These are phyloP conservation scores for Pseudomyrmex dendroicus DNA, from an alignment of 1,140 invertebrate species.

Conservation along the genomic window DNA sequence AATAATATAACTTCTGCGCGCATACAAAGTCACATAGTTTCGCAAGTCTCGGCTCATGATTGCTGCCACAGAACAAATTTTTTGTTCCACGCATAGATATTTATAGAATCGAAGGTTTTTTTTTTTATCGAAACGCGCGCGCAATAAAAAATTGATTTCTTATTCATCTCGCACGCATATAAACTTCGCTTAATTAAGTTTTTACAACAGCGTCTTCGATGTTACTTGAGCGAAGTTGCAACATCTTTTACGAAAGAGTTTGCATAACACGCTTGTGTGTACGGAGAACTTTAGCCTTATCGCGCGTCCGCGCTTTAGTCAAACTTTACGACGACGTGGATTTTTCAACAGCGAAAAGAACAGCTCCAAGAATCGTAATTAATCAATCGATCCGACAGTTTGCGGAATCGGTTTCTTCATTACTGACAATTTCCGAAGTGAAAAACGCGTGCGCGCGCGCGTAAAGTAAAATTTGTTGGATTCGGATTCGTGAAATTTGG, in stretches of 20 bases:
- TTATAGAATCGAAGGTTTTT: slow-evolving; percentile 7
- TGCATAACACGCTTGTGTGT: not conserved
- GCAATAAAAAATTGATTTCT: not conserved
- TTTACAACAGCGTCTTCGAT: not conserved
- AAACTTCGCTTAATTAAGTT: slow-evolving; percentile 15
- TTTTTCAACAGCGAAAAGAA: not conserved
- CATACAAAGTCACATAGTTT: not conserved
- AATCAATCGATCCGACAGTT: not conserved
- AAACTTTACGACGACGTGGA: not conserved
- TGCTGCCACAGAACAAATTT: no score
- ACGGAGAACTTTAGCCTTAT: not conserved
- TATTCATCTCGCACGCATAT: not conserved
- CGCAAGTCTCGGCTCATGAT: not conserved
- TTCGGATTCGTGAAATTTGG: slow-evolving; percentile 19
- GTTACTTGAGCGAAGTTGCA: not conserved
- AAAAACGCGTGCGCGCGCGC: not conserved
- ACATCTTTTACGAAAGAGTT: not conserved
- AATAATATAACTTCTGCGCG: no score
- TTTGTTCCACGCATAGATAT: not conserved
- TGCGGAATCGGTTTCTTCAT: not conserved
- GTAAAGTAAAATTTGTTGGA: slow-evolving; percentile 5
- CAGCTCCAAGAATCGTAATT: not conserved
- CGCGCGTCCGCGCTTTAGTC: not conserved
- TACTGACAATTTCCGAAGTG: slow-evolving; percentile 17
- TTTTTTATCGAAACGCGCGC: not conserved